Evolutionary conservation across 2,797 vertebrate species (phyloP).

Genomic region (Muscicapa striata): DNA sequence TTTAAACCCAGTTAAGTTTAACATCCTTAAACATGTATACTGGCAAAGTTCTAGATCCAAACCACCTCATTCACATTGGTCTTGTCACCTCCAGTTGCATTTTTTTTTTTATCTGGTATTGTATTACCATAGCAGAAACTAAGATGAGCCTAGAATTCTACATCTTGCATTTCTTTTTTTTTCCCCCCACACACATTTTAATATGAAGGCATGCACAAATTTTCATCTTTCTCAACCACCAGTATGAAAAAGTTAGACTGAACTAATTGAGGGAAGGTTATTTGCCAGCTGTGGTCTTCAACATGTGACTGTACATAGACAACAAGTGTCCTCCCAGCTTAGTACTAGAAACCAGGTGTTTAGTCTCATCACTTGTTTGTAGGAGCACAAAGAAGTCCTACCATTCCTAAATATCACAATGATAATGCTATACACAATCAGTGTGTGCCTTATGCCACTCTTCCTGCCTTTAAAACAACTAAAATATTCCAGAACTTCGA

Average conservation of each 20-base stretch:
- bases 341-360: not conserved
- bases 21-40: not conserved
- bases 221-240: not conserved
- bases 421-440: not conserved
- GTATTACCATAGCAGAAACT: slow-evolving; percentile 20
- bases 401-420: not conserved
- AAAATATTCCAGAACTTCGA: no score
- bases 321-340: not conserved
- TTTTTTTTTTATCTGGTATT: not conserved
- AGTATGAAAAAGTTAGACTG: not conserved
- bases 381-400: not conserved
- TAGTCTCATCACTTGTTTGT: not conserved
- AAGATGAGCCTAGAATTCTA: not conserved
- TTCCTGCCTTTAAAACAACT: not conserved
- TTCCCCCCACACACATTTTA: not conserved
- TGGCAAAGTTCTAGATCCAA: not conserved
- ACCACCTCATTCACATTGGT: not conserved
- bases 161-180: not conserved
- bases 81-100: not conserved
- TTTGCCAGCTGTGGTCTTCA: not conserved
- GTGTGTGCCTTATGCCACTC: not conserved
- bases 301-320: not conserved
- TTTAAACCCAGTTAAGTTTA: not conserved
- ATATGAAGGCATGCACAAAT: not conserved
- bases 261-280: not conserved